A percentile compares a stretch with the other conserved stretches of the same genome.
Conservation (phyloP, 2,888 invertebrate genomes). For the Philereme transversata region DNA sequence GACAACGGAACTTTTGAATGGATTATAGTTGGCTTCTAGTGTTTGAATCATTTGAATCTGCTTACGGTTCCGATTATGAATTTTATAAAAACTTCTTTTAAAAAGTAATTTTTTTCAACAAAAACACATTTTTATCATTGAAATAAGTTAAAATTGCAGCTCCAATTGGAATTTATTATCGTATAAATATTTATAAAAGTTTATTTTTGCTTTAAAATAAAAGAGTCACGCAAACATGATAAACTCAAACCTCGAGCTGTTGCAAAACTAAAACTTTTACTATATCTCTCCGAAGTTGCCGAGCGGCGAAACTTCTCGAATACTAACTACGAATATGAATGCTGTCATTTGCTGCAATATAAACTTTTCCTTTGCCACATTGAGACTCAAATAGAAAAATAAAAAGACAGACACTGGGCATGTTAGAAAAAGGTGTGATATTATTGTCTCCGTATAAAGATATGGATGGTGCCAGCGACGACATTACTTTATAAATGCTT, state of each 20-base stretch:
- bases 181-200: no score
- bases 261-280: slow-evolving; percentile 51
- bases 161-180: no score
- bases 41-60: no score
- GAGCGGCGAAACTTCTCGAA: slow-evolving; percentile 49
- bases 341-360: slow-evolving; percentile 71
- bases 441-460: slow-evolving; percentile 5
- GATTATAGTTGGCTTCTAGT: no score
- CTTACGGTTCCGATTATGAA: no score
- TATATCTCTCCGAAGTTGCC: slow-evolving; percentile 43
- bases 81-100: no score
- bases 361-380: slow-evolving; percentile 57
- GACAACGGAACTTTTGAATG: no score
- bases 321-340: slow-evolving; percentile 65
- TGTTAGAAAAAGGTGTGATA: slow-evolving; percentile 3
- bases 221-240: not conserved
- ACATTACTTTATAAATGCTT: slow-evolving; percentile 20
- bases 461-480: slow-evolving; percentile 11
- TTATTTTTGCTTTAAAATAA: no score
- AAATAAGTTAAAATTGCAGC: no score
- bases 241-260: slow-evolving; percentile 41
- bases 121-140: no score
- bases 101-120: no score
- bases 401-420: slow-evolving; percentile 1
- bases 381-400: slow-evolving; percentile 27